Conservation (phyloP, 2,797 vertebrate species). For the Hippoglossus hippoglossus region DNA sequence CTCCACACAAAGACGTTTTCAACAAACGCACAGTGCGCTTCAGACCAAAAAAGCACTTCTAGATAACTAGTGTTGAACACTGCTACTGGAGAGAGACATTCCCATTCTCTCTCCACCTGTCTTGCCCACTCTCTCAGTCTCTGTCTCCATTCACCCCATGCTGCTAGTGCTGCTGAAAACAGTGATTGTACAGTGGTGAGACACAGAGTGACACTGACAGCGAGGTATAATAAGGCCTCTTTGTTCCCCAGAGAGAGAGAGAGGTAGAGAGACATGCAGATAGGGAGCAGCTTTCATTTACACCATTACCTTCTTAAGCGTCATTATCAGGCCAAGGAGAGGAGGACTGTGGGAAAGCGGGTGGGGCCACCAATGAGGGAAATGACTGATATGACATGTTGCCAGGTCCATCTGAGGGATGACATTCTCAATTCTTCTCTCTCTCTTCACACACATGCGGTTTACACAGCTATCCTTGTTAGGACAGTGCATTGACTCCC, state of each 20-base stretch:
- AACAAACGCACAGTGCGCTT: slow-evolving; percentile 68
- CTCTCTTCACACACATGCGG: not conserved
- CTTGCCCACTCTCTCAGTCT: slow-evolving; percentile 56
- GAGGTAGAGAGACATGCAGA: slow-evolving; percentile 65
- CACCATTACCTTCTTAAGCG: slow-evolving; percentile 88
- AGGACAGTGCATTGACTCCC: not conserved
- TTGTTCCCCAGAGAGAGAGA: slow-evolving; percentile 79
- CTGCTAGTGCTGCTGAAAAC: slow-evolving; percentile 80
- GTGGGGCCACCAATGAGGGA: slow-evolving; percentile 55
- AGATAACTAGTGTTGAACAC: slow-evolving; percentile 70
- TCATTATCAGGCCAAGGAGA: slow-evolving; percentile 83
- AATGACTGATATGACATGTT: slow-evolving; percentile 73
- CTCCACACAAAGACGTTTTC: slow-evolving; percentile 70
- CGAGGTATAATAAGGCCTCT: slow-evolving; percentile 81
- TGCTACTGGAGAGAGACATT: slow-evolving; percentile 61
- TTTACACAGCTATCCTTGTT: not conserved
- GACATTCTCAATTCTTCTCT: slow-evolving; percentile 42
- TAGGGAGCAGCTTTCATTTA: slow-evolving; percentile 78
- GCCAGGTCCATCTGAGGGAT: slow-evolving; percentile 66
- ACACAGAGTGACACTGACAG: slow-evolving; percentile 78
- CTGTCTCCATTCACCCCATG: slow-evolving; percentile 80
- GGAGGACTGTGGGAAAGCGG: slow-evolving; percentile 81
- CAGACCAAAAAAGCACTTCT: slow-evolving; percentile 67
- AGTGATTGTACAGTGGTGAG: slow-evolving; percentile 80
- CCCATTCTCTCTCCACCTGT: slow-evolving; percentile 63